Percentiles rank a stretch among this genome's conserved stretches.
These are phyloP conservation scores for Isoperla grammatica DNA, from an alignment of 2,888 invertebrate species.

Conservation along the genomic window DNA sequence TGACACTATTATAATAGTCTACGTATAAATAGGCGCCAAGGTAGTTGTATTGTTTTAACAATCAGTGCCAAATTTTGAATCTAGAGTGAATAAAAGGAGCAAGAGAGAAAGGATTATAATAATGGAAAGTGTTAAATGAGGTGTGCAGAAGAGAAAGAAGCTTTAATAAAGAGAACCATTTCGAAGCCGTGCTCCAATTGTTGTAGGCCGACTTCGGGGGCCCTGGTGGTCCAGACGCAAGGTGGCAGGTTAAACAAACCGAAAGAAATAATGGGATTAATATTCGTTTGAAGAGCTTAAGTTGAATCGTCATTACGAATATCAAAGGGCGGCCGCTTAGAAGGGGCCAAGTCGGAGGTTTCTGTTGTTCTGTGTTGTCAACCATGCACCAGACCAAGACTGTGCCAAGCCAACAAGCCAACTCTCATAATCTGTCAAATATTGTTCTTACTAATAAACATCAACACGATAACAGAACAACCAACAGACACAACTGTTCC, in stretches of 20 bases:
- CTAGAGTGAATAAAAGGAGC: constrained; percentile 1
- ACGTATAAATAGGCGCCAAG: constrained; percentile 18
- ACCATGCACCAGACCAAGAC: not conserved
- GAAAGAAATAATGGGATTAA: constrained; percentile 15
- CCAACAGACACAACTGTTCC: not conserved
- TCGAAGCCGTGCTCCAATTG: constrained; percentile 5
- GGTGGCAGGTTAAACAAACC: constrained; percentile 20
- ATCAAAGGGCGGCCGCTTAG: constrained; percentile 7
- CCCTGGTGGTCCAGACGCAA: not conserved
- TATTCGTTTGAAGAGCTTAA: constrained; percentile 15
- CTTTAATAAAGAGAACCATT: constrained; percentile 13
- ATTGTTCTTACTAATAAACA: constrained; percentile 18
- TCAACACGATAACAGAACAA: not conserved
- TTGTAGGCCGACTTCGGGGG: not conserved
- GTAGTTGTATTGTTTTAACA: constrained; percentile 19
- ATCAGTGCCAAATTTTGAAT: constrained; percentile 18
- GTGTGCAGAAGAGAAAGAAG: constrained; percentile 3
- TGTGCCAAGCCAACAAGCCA: not conserved
- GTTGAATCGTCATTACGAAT: constrained; percentile 17
- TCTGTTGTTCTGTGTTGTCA: constrained; percentile 7
- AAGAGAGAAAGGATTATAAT: constrained; percentile 13
- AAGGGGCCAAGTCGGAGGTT: not conserved
- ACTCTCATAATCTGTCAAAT: constrained; percentile 6
- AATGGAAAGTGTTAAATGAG: constrained; percentile 17
- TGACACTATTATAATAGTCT: constrained; percentile 18